Base-by-base conservation (phyloP, 2,797 vertebrate species). In the Thunnus albacares region DNA sequence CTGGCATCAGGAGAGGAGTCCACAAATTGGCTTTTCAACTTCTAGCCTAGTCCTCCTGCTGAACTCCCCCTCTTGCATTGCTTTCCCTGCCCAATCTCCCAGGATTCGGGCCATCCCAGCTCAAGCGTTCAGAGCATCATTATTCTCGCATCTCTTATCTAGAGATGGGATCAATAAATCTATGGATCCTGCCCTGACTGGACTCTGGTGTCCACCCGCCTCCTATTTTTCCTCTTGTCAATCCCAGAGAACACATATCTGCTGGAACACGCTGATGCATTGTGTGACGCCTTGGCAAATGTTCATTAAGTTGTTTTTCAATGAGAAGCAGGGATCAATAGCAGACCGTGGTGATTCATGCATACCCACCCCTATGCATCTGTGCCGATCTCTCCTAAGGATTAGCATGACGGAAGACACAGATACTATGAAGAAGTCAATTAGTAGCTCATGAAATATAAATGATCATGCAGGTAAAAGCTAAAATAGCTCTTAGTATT, bases 261-360 rank as follows among this genome's bases (percentile, higher is more conserved):
- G 86, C 85, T 69, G 82, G 87, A 92, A 91, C 92, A 89, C 77
- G 71, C 87, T 87, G 90, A 91, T 92, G 89, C 89, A 93, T 94
- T 92, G 90, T 93, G 92, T 84, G 89, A 92, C 78, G 83, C 88
- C 83, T 90, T 80, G 84, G 89, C 59, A 68, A 93, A 93, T 94
- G 94, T 93, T 94, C 93, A 95, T 96, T 95, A 95, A 94, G 92
- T 94, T 95, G 91, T 95, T 95, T 94, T 94, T 91, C 81, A 92
- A 92, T 93, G 92, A 94, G 87, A 85, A 75, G 71, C 60, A 71
- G 43, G 58, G 82, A 95, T 96, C 94, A 80, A 94, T 96, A 88
- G 59, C 63, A 67, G 75, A 71, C 77, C 52, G 18, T 64, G 80
- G 90, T 84, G 89, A 93, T 89, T 93, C 91, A 90, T 89, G 80